Evolutionary conservation across 1,140 invertebrate genomes (phyloP), one percentile per base, ranked within the genome.

Genomic region (Drosophila navojoa): DNA sequence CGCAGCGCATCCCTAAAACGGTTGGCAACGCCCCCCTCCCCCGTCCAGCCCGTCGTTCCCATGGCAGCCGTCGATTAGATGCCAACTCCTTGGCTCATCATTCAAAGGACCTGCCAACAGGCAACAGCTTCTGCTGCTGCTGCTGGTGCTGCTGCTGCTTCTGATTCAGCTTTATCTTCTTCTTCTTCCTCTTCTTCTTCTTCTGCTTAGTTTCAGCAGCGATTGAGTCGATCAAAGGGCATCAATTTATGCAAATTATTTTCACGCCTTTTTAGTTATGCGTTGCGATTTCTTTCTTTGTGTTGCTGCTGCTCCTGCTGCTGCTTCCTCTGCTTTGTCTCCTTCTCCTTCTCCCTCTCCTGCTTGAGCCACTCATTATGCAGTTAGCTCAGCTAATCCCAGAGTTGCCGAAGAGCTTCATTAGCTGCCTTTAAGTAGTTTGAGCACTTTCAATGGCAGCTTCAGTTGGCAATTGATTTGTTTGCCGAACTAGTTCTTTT

Each of bases 181-280:
- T 13, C 62, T 42, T 32, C 29, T 5, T 3, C 29, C 29, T 32
- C 29, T 5, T 3, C 29, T 29, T 38, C 11, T 32, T 45, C 49
- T 38, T 4, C 13, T 15, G 25, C 50, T 38, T 38, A 25, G 19
- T 59, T 64, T 67, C 22, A 64, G 64, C 29, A 77, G 77, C 84
- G 84, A 84, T 84, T 84, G 84, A 79, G 69, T 81, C 84, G 87
- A 90, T 91, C 90, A 91, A 91, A 90, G 87, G 79, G 81, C 90
- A 81, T 72, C 90, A 90, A 91, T 90, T 91, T 91, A 91, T 91
- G 90, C 89, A 91, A 91, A 91, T 91, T 90, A 91, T 89, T 91
- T 91, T 91, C 90, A 91, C 90, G 90, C 90, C 90, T 91, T 91
- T 91, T 91, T 91, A 91, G 90, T 89, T 91, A 91, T 81, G 79